A percentile compares a stretch with the other conserved stretches of the same genome.
phyloP scores from a whole-genome alignment of 2,797 vertebrate genomes.

The Staurois parvus region DNA sequence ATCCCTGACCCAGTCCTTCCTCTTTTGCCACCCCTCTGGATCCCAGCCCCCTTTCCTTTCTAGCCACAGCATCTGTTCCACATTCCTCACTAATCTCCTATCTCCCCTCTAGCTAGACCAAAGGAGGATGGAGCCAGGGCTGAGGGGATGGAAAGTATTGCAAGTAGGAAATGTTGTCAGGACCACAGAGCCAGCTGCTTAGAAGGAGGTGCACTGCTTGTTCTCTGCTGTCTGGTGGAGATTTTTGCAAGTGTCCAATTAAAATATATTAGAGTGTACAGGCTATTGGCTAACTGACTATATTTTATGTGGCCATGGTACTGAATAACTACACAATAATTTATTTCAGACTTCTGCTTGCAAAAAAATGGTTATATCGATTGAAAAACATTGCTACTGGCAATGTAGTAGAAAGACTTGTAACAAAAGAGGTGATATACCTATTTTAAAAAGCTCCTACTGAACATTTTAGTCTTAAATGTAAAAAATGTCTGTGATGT shows the following conservation, averaged over 20 bases:
- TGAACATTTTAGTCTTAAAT: no score
- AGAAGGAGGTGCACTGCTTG: neutral
- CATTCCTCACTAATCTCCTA: constrained; percentile 60
- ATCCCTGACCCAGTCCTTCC: constrained; percentile 57
- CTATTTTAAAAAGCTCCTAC: no score
- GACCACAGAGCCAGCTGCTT: constrained; percentile 41
- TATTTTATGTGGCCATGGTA: neutral
- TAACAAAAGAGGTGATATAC: neutral
- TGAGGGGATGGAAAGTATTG: constrained; percentile 54
- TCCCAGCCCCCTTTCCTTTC: neutral
- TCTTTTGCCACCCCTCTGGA: constrained; percentile 46
- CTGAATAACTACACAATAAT: neutral
- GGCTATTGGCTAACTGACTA: neutral
- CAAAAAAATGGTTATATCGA: neutral
- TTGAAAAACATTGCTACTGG: no score
- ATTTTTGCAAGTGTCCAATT: constrained; percentile 16
- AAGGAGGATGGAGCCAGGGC: constrained; percentile 28
- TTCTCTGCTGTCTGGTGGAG: constrained; percentile 1
- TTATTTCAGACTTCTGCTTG: neutral
- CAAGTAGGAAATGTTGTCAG: constrained; percentile 50
- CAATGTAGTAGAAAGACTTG: neutral
- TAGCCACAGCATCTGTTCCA: constrained; percentile 58
- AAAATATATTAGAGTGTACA: neutral
- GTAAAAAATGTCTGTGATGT: no score
- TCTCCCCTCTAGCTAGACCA: constrained; percentile 60